Evolutionary conservation across 2,797 vertebrate species (phyloP).

Genomic region (Bovichtus diacanthus): DNA sequence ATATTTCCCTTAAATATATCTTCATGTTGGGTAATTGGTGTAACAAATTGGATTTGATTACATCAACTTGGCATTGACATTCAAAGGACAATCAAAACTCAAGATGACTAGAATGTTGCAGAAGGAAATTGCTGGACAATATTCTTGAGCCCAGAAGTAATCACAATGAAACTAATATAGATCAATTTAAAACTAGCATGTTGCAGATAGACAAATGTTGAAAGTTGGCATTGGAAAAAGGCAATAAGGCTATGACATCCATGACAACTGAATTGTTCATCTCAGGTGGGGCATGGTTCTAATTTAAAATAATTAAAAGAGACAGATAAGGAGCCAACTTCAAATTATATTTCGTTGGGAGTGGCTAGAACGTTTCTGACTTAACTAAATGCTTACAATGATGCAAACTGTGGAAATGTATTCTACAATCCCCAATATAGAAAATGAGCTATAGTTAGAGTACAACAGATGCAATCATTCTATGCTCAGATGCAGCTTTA

Average conservation of each 20-base stretch:
- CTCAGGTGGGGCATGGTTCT: too few relatives aligned
- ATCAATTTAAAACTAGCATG: conserved; percentile 2
- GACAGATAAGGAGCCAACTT: neutral
- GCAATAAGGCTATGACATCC: neutral
- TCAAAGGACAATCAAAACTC: neutral
- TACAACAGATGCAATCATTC: neutral
- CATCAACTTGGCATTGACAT: too few relatives aligned
- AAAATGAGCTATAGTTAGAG: neutral
- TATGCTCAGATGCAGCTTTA: neutral
- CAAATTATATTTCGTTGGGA: neutral
- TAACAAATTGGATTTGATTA: neutral
- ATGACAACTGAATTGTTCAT: neutral
- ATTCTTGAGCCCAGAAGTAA: neutral
- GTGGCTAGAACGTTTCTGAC: neutral
- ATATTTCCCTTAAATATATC: neutral
- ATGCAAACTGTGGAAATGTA: neutral
- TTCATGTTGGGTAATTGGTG: neutral
- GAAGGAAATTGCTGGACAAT: neutral
- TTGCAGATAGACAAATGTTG: neutral
- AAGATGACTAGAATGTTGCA: neutral
- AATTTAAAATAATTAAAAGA: neutral
- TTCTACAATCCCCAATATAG: neutral
- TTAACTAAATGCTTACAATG: neutral
- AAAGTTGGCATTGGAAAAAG: neutral
- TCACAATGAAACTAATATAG: neutral